phyloP scores from a whole-genome alignment of 1,140 invertebrate species.

The Hetaerina americana region DNA sequence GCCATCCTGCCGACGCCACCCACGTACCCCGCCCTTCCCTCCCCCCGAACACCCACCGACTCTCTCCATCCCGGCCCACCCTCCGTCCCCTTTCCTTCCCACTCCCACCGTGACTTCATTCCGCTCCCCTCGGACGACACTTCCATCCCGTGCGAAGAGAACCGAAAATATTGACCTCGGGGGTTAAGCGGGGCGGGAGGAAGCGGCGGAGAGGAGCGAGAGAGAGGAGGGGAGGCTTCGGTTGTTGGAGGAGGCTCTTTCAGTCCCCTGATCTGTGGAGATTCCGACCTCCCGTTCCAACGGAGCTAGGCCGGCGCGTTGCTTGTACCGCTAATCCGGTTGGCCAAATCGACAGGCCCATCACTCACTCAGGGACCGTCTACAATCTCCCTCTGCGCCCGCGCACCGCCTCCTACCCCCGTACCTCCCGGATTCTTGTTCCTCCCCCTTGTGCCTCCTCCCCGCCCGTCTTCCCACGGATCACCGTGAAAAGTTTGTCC shows the following conservation, averaged over 20 bases:
- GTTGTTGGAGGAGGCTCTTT: not conserved
- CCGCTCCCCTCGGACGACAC: not conserved
- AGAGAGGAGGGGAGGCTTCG: too few relatives aligned
- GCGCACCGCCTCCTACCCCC: not conserved
- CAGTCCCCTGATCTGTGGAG: not conserved
- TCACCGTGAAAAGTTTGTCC: too few relatives aligned
- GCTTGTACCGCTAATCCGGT: not conserved
- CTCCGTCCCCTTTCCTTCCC: not conserved
- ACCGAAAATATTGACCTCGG: not conserved
- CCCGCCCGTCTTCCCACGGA: not conserved
- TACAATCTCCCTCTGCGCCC: not conserved
- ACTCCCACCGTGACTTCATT: not conserved
- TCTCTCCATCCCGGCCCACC: not conserved
- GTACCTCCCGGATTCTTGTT: not conserved
- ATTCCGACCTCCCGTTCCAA: not conserved
- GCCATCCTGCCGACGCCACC: too few relatives aligned
- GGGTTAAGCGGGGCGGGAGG: not conserved
- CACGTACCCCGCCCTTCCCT: not conserved
- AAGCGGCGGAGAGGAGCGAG: too few relatives aligned
- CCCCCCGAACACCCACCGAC: not conserved
- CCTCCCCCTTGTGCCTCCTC: not conserved
- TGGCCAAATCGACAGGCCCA: not conserved
- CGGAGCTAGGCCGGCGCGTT: too few relatives aligned
- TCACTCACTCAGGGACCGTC: not conserved
- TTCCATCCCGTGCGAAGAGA: not conserved